A percentile compares a stretch with the other conserved stretches of the same genome.
Evolutionary conservation across 2,888 invertebrate genomes (phyloP).

Genomic region (Coenonympha arcania): DNA sequence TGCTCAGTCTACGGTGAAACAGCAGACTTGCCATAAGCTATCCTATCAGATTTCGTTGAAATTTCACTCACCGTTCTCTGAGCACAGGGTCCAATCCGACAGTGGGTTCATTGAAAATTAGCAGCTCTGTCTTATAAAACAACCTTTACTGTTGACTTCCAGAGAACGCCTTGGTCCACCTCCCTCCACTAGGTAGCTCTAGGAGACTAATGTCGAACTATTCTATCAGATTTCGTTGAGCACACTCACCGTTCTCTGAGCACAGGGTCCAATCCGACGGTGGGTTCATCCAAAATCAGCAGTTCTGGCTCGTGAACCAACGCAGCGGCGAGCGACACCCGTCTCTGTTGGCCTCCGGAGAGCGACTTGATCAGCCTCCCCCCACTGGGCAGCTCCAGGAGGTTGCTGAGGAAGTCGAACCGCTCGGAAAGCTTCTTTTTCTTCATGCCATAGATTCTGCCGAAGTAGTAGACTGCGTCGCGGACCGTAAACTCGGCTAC

Average conservation of each 20-base stretch:
- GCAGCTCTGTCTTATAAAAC: no score
- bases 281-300: conserved; percentile 92
- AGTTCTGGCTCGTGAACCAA: conserved; percentile 91
- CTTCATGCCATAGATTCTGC: conserved; percentile 85
- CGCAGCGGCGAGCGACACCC: conserved; percentile 91
- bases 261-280: conserved; percentile 94
- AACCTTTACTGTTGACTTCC: no score
- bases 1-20: no score
- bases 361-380: conserved; percentile 77
- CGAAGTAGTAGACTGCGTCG: conserved; percentile 90
- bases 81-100: no score
- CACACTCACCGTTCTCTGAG: conserved; percentile 84
- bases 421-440: conserved; percentile 77
- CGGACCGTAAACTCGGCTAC: conserved; percentile 86
- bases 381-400: conserved; percentile 84
- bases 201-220: no score
- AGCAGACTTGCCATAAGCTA: no score
- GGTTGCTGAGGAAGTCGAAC: conserved; percentile 78
- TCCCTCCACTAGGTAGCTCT: no score
- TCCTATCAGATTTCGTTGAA: no score
- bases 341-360: conserved; percentile 92
- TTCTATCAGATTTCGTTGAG: no score
- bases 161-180: no score
- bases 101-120: no score
- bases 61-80: no score